These are phyloP conservation scores for Percopsis transmontana DNA, from an alignment of 2,113 vertebrate species.

Conservation along the genomic window DNA sequence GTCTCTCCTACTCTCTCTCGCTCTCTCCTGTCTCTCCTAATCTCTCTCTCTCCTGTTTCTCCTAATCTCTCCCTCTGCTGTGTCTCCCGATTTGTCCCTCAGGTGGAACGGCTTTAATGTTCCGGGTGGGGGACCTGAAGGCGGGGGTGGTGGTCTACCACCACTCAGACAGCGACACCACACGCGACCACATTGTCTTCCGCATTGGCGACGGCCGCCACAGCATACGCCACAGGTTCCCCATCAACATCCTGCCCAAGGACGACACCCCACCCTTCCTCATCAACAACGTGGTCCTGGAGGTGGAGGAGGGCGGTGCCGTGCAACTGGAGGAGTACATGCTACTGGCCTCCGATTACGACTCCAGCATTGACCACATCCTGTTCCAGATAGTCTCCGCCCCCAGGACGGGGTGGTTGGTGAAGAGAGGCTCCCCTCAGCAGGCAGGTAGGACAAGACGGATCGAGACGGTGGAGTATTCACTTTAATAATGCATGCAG, in stretches of 20 bases:
- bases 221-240: constrained; percentile 74
- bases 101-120: constrained; percentile 83
- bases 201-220: constrained; percentile 77
- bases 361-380: constrained; percentile 76
- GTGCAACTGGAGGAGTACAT: constrained; percentile 55
- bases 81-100: not conserved
- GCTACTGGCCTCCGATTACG: constrained; percentile 71
- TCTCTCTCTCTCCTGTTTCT: constrained; percentile 8
- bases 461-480: too few species aligned
- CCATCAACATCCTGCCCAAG: constrained; percentile 73
- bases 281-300: constrained; percentile 71
- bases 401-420: constrained; percentile 54
- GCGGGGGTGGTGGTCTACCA: constrained; percentile 74
- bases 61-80: not conserved
- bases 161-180: constrained; percentile 78
- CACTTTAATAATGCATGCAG: too few species aligned
- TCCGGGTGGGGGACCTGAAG: constrained; percentile 73
- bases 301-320: constrained; percentile 68
- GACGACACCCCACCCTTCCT: constrained; percentile 75
- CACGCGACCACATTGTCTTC: constrained; percentile 72
- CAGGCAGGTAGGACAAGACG: constrained; percentile 50
- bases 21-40: not conserved
- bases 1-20: not conserved
- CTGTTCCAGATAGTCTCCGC: constrained; percentile 54
- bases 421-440: constrained; percentile 56